Evolutionary conservation across 1,140 invertebrate genomes (phyloP), one percentile per base, ranked within the genome.

Genomic region (Andrena cerasifolii): DNA sequence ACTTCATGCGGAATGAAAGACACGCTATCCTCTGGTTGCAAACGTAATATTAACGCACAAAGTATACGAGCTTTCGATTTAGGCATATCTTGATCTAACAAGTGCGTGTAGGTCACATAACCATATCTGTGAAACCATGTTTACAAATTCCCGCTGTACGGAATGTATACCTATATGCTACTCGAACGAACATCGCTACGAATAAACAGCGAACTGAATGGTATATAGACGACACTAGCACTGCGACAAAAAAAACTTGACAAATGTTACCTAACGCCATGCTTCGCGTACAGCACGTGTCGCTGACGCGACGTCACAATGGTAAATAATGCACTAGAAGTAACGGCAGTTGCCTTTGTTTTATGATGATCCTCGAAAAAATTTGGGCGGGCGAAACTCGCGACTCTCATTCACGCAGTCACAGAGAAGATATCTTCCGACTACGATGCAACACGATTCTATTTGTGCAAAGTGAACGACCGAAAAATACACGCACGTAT

Each of bases 191-290:
- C 2, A 31, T 40, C 10, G n/a, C 36, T 40, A 40, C 12, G 21
- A 26, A 28, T 36, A 6, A 40, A 26, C 16, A 28, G n/a, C 24
- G 18, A 49, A 33, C 31, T 10, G 3, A 24, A 63, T 5, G 6
- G 4, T 0, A 28, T 4, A 12, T 31, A 3, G 5, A 28, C 0
- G 0, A 24, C 8, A 47, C 0, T 3, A 14, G 16, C 14, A 26
- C 16, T 54, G 33, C 3, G 5, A 10, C 21, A 0, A 45, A 67
- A 47, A 53, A n/a, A 1, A n/a, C 18, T 58, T 1, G 14, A 56
- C 4, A 47, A 58, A 36, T 67, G 47, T 75, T 68, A 75, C 73
- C 73, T 68, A 68, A 75, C 40, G 28, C n/a, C 73, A 75, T 75
- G 53, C 7, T 75, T 47, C 16, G 10, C n/a, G 49, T 36, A 24